These are phyloP conservation scores for Leptopilina syphax DNA, from an alignment of 2,888 invertebrate genomes.

Conservation along the genomic window DNA sequence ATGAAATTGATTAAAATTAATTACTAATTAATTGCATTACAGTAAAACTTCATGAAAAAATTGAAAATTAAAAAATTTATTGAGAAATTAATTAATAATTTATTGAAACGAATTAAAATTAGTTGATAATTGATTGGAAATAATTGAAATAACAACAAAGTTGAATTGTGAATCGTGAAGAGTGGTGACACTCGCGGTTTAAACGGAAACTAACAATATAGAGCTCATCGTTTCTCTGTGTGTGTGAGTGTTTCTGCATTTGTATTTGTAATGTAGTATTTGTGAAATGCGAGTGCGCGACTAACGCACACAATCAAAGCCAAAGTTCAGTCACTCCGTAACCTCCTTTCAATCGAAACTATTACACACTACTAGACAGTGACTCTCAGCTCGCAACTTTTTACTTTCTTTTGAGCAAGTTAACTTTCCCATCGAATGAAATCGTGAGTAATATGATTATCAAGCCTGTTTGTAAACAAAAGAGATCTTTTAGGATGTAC, in stretches of 20 bases:
- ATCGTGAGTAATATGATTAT: slow-evolving; percentile 52
- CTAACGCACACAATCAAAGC: slow-evolving; percentile 66
- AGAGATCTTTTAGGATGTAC: not conserved
- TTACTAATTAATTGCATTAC: too few relatives aligned
- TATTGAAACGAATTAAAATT: too few relatives aligned
- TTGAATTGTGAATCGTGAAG: not conserved
- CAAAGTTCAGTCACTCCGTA: slow-evolving; percentile 77
- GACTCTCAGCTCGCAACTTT: slow-evolving; percentile 68
- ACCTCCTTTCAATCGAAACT: slow-evolving; percentile 77
- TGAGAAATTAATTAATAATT: too few relatives aligned
- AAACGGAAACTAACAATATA: slow-evolving; percentile 24
- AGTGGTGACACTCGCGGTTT: slow-evolving; percentile 33
- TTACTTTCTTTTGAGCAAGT: slow-evolving; percentile 66
- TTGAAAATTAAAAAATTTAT: too few relatives aligned
- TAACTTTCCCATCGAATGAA: slow-evolving; percentile 56
- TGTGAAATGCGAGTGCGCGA: slow-evolving; percentile 53
- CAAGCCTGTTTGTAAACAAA: slow-evolving; percentile 26
- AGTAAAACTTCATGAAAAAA: too few relatives aligned
- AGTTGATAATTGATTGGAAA: too few relatives aligned
- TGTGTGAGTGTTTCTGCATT: not conserved
- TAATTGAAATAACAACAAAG: not conserved
- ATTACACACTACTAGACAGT: slow-evolving; percentile 75
- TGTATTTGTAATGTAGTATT: not conserved
- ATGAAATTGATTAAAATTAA: too few relatives aligned
- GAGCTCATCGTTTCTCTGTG: slow-evolving; percentile 21